These are phyloP conservation scores for Drosophila bipectinata DNA, from an alignment of 1,140 invertebrate species.

Conservation along the genomic window DNA sequence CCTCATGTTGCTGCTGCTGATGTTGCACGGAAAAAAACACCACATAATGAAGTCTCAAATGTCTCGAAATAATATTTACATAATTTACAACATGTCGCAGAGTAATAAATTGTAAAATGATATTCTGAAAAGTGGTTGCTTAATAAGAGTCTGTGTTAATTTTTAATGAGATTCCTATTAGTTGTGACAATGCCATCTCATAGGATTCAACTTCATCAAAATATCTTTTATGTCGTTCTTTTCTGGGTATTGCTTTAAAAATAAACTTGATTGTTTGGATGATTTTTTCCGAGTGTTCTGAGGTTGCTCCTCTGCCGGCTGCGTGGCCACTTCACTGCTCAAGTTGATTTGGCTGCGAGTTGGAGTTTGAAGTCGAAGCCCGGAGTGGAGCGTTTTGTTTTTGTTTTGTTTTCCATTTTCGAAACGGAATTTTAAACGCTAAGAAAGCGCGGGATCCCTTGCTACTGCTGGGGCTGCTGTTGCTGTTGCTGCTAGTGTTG, in stretches of 20 bases:
- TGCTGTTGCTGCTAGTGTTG: slow-evolving; percentile 14
- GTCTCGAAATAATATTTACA: background rate
- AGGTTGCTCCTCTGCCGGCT: slow-evolving; percentile 23
- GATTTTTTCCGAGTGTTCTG: background rate
- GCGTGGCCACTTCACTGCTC: slow-evolving; percentile 42
- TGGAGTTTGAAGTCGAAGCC: slow-evolving; percentile 31
- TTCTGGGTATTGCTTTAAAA: too few species aligned
- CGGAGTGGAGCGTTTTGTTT: slow-evolving; percentile 37
- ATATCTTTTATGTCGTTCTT: background rate
- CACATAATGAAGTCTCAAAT: background rate
- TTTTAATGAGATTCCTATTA: background rate
- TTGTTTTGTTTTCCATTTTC: slow-evolving; percentile 49
- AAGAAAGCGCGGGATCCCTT: slow-evolving; percentile 38
- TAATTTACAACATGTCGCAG: background rate
- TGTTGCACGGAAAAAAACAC: slow-evolving; percentile 11
- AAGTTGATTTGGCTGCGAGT: slow-evolving; percentile 47
- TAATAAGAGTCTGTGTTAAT: background rate
- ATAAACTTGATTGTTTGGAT: background rate
- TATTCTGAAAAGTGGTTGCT: background rate
- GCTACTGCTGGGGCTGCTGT: slow-evolving; percentile 11
- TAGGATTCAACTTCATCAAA: background rate
- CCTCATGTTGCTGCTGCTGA: slow-evolving; percentile 14
- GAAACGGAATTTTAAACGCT: slow-evolving; percentile 53
- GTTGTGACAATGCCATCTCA: background rate
- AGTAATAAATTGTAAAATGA: background rate